Conservation (phyloP, 1,140 invertebrate genomes). For the Trichonephila inaurata region DNA sequence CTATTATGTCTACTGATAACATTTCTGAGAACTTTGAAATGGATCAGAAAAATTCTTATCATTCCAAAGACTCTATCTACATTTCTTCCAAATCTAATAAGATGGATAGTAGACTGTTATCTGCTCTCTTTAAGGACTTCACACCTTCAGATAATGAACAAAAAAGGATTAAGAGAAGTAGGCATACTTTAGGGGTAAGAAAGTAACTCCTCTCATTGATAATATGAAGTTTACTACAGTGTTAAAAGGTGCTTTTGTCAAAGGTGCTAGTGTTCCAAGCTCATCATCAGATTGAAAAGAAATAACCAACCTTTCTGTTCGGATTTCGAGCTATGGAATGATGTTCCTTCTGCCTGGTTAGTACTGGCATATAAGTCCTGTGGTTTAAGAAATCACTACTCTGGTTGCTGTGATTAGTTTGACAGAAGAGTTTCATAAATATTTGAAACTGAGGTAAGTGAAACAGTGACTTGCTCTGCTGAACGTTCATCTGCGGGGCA, state of each 20-base stretch:
- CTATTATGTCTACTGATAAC: conserved; percentile 26
- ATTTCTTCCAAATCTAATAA: conserved; percentile 62
- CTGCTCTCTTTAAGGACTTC: conserved; percentile 53
- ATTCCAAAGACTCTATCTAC: conserved; percentile 48
- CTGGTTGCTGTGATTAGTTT: not conserved
- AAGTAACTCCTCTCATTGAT: conserved; percentile 47
- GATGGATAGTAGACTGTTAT: conserved; percentile 38
- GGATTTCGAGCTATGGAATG: conserved; percentile 30
- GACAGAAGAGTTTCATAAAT: not conserved
- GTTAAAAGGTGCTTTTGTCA: conserved; percentile 66
- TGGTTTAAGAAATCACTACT: not conserved
- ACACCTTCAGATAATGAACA: not conserved
- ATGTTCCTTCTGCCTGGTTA: conserved; percentile 61
- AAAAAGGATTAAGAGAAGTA: conserved; percentile 47
- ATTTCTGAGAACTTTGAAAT: conserved; percentile 44
- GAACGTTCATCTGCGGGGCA: conserved; percentile 61
- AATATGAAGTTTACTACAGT: conserved; percentile 61
- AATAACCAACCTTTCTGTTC: not conserved
- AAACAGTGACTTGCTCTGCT: not conserved
- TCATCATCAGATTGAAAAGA: conserved; percentile 38
- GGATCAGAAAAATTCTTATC: conserved; percentile 42
- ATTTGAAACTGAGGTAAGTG: not conserved
- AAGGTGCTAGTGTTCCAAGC: conserved; percentile 69
- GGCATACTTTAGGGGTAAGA: conserved; percentile 24
- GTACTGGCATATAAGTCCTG: conserved; percentile 17